Conservation (phyloP, 92 coral and sea anemone species). For the Umimayanthus chanpuru region DNA sequence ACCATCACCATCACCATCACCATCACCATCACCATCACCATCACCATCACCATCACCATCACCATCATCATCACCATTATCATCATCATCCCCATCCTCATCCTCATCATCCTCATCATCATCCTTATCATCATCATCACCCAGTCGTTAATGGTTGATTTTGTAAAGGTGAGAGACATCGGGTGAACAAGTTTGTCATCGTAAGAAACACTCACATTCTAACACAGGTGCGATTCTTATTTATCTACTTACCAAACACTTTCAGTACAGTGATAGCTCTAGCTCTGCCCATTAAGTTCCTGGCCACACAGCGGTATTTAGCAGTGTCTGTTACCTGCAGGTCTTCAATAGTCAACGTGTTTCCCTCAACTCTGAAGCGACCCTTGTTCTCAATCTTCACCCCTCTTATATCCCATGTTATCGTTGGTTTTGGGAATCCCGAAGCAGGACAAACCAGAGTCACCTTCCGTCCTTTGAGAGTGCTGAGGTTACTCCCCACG, state of each 20-base stretch:
- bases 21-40: too few relatives aligned
- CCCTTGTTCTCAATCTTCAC: slow-evolving; percentile 58
- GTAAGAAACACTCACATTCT: too few relatives aligned
- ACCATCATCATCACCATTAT: too few relatives aligned
- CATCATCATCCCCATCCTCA: too few relatives aligned
- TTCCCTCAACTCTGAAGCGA: slow-evolving; percentile 63
- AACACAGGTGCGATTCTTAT: neutral
- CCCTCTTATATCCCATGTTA: slow-evolving; percentile 83
- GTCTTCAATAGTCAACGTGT: slow-evolving; percentile 71
- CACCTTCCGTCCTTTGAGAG: slow-evolving; percentile 83
- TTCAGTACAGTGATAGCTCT: slow-evolving; percentile 74
- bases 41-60: too few relatives aligned
- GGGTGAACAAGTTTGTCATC: too few relatives aligned
- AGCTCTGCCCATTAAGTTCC: slow-evolving; percentile 72
- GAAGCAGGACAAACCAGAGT: slow-evolving; percentile 81
- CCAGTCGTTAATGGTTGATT: too few relatives aligned
- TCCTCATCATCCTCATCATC: too few relatives aligned
- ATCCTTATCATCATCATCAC: too few relatives aligned
- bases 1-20: too few relatives aligned
- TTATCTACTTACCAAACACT: slow-evolving; percentile 70
- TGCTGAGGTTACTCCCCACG: slow-evolving; percentile 81
- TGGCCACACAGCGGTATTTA: slow-evolving; percentile 81
- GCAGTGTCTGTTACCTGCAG: slow-evolving; percentile 80
- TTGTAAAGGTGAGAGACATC: too few relatives aligned
- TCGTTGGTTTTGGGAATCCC: slow-evolving; percentile 79